Percentiles rank a stretch among this genome's conserved stretches.
These are phyloP conservation scores for Ceratina calcarata DNA, from an alignment of 1,140 invertebrate species.

Conservation along the genomic window DNA sequence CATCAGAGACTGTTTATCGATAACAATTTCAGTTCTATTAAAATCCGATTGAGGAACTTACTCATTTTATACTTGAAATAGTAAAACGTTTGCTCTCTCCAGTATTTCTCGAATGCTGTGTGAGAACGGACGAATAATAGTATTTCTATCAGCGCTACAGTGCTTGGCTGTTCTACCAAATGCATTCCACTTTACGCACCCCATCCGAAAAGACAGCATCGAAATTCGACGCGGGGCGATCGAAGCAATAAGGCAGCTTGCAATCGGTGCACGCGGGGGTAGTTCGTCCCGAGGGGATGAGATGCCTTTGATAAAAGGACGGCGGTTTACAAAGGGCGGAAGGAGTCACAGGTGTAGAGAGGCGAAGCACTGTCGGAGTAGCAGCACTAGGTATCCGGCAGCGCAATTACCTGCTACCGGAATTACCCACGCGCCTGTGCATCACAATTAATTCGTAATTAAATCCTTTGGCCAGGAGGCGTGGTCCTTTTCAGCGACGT, in stretches of 20 bases:
- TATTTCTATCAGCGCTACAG: not conserved
- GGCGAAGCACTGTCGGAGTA: not conserved
- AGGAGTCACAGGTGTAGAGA: conserved; percentile 28
- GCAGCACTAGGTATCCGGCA: conserved; percentile 8
- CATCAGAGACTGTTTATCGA: no score
- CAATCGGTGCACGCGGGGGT: not conserved
- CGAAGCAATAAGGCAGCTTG: conserved; percentile 10
- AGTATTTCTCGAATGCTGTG: not conserved
- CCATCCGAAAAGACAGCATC: not conserved
- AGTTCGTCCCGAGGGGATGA: not conserved
- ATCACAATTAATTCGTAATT: conserved; percentile 75
- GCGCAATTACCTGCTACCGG: conserved; percentile 56
- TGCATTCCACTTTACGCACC: not conserved
- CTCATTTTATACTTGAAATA: no score
- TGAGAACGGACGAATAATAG: not conserved
- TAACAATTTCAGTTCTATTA: no score
- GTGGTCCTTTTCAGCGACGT: conserved; percentile 48
- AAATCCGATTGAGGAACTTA: no score
- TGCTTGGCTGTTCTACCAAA: not conserved
- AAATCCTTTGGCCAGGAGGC: conserved; percentile 66
- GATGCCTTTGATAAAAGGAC: conserved; percentile 41
- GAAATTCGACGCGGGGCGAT: conserved; percentile 4
- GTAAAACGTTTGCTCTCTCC: no score
- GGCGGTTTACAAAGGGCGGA: conserved; percentile 20
- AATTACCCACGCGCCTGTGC: conserved; percentile 66